Evolutionary conservation across 2,888 invertebrate species (phyloP), one percentile per base, ranked within the genome.

Genomic region (Heteromyza rotundicornis): DNA sequence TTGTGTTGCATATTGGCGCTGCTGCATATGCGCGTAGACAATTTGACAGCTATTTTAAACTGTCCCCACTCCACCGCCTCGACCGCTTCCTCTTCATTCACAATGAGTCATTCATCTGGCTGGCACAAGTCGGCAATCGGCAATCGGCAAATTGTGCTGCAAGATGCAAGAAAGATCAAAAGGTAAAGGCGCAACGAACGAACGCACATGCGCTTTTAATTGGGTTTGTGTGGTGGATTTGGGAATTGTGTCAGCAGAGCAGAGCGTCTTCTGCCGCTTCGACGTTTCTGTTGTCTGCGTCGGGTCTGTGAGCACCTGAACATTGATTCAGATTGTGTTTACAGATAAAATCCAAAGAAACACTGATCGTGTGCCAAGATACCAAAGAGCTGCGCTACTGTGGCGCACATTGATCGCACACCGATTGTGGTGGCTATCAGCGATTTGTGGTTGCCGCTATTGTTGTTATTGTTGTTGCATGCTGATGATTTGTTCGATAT

Each of bases 1-100:
- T 54, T 53, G n/a, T n/a, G n/a, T n/a, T n/a, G n/a, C n/a, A n/a
- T n/a, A n/a, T n/a, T n/a, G 60, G 53, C 54, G 36, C 50, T 20
- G 22, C n/a, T 40, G 55, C 51, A 53, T 57, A 59, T 64, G 52
- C 65, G 59, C 64, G 51, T n/a, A n/a, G n/a, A n/a, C n/a, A n/a
- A 56, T 61, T 68, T 76, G 76, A 76, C 76, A 76, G 78, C 75
- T 75, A 74, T 69, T 71, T 75, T 71, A 77, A 66, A 65, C 49
- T 60, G 62, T n/a, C 64, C 64, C 59, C 50, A 47, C 47, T n/a
- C n/a, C 55, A 61, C 44, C 50, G 64, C 47, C 53, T 57, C 12
- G 44, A 35, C 36, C 47, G 55, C 35, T 50, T 60, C 53, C 59
- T 16, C 35, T 57, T 35, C 17, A n/a, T n/a, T n/a, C n/a, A n/a